Evolutionary conservation across 2,113 vertebrate genomes (phyloP), one percentile per base, ranked within the genome.

Genomic region (Phalacrocorax pelagicus): DNA sequence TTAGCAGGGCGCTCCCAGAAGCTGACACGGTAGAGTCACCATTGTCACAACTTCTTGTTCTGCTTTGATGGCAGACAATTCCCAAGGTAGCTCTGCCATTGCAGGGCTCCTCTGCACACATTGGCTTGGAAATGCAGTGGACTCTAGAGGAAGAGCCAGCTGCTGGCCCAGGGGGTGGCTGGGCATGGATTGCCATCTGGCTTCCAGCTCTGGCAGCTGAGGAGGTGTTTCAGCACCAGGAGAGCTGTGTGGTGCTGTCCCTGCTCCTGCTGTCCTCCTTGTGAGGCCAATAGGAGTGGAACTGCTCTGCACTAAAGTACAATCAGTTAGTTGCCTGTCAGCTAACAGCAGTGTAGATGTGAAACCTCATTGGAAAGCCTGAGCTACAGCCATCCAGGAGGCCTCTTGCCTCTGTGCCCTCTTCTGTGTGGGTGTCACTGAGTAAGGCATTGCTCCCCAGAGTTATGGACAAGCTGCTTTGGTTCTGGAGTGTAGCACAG

Each of bases 241-340:
- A 89, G 71, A 32, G 54, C 49, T 1, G 0, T 12, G 47, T 46
- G 75, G 44, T 9, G 11, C 27, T 29, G 42, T 89, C 24, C 55
- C 40, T 61, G 26, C 61, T 44, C 34, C 44, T 26, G 59, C 72
- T 27, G 44, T 10, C 29, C 55, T 36, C 59, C 30, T 40, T 1
- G 0, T 2, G 40, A 69, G 17, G 63, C 21, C n/a, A 2, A 0
- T 3, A 1, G 54, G 16, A 19, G 36, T 2, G 14, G 18, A 49
- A 10, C 22, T 24, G 38, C 67, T 54, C 29, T 20, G 61, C 24
- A 11, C 36, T 9, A 2, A 16, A 46, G 22, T n/a, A 9, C 42
- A 27, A 2, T 29, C 52, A 4, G 46, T 15, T 46, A 4, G 46
- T 15, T 46, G 49, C n/a, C 52, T 30, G 18, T 38, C 6, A 7